Percentiles rank a stretch among this genome's conserved stretches.
Evolutionary conservation across 2,888 invertebrate genomes (phyloP).

Genomic region (Horisme vitalbata): DNA sequence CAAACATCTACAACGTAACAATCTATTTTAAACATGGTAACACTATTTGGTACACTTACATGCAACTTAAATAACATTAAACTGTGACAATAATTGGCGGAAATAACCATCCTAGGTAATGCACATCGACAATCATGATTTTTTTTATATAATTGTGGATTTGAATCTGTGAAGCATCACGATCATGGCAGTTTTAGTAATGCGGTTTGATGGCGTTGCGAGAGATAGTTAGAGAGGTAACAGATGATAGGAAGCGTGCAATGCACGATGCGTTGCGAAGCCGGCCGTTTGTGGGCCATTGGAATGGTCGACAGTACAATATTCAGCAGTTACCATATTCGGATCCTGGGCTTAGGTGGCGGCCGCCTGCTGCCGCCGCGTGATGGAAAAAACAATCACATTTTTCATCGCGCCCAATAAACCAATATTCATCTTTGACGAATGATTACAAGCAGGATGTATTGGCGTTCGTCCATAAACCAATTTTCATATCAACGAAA

Average conservation of each 20-base stretch:
- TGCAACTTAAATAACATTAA: slow-evolving; percentile 48
- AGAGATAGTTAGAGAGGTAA: slow-evolving; percentile 30
- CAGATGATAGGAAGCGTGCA: slow-evolving; percentile 69
- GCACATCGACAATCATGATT: slow-evolving; percentile 23
- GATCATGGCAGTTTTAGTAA: slow-evolving; percentile 32
- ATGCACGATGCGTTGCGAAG: slow-evolving; percentile 73
- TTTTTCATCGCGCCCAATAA: slow-evolving; percentile 43
- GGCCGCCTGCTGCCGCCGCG: slow-evolving; percentile 87
- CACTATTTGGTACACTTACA: slow-evolving; percentile 43
- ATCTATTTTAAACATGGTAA: slow-evolving; percentile 12
- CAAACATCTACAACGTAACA: slow-evolving; percentile 17
- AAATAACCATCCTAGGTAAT: slow-evolving; percentile 19
- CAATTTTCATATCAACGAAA: no score
- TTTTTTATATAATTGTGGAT: slow-evolving; percentile 5
- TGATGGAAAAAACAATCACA: slow-evolving; percentile 78
- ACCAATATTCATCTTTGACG: slow-evolving; percentile 32
- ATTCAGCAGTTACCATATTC: slow-evolving; percentile 90
- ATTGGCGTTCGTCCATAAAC: not conserved
- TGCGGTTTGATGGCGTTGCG: slow-evolving; percentile 34
- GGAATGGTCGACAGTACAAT: slow-evolving; percentile 60
- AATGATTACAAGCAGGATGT: slow-evolving; percentile 10
- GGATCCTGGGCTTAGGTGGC: slow-evolving; percentile 94
- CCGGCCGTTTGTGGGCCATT: slow-evolving; percentile 71
- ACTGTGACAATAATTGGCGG: slow-evolving; percentile 17
- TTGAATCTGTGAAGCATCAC: slow-evolving; percentile 28